phyloP scores from a whole-genome alignment of 1,140 invertebrate species.

The Bombus impatiens region DNA sequence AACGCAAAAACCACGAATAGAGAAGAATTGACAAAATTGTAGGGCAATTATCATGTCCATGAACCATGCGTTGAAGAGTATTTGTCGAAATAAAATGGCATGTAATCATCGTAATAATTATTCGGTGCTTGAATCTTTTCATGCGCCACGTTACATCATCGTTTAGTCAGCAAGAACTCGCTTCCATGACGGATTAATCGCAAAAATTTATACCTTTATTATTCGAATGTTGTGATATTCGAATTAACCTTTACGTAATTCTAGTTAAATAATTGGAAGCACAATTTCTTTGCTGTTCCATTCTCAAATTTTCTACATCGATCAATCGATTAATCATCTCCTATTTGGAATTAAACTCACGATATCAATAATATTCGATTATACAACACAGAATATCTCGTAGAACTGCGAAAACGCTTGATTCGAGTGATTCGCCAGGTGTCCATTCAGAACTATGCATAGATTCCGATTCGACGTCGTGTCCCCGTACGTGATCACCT shows the following conservation, averaged over 20 bases:
- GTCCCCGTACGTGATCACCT: slow-evolving; percentile 27
- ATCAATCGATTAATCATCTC: neutral
- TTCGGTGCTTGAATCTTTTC: slow-evolving; percentile 12
- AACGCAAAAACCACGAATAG: slow-evolving; percentile 23
- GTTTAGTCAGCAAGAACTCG: neutral
- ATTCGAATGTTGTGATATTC: neutral
- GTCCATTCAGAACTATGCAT: slow-evolving; percentile 9
- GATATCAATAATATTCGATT: slow-evolving; percentile 41
- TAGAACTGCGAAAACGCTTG: slow-evolving; percentile 28
- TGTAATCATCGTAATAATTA: slow-evolving; percentile 2
- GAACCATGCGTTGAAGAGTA: slow-evolving; percentile 9
- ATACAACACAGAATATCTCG: slow-evolving; percentile 32
- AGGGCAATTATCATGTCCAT: slow-evolving; percentile 14
- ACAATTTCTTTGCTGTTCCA: neutral
- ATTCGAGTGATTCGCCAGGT: slow-evolving; percentile 28
- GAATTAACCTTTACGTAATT: neutral
- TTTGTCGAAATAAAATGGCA: slow-evolving; percentile 9
- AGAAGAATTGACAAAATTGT: slow-evolving; percentile 18
- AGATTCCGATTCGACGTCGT: slow-evolving; percentile 9
- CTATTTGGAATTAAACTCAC: slow-evolving; percentile 2
- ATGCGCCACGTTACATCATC: slow-evolving; percentile 10
- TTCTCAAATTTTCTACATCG: neutral
- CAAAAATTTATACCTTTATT: neutral
- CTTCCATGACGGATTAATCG: slow-evolving; percentile 25
- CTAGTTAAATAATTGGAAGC: neutral